Percentiles rank a stretch among this genome's conserved stretches.
Evolutionary conservation across 92 coral and sea anemone species (phyloP).

Genomic region (Montipora capitata): DNA sequence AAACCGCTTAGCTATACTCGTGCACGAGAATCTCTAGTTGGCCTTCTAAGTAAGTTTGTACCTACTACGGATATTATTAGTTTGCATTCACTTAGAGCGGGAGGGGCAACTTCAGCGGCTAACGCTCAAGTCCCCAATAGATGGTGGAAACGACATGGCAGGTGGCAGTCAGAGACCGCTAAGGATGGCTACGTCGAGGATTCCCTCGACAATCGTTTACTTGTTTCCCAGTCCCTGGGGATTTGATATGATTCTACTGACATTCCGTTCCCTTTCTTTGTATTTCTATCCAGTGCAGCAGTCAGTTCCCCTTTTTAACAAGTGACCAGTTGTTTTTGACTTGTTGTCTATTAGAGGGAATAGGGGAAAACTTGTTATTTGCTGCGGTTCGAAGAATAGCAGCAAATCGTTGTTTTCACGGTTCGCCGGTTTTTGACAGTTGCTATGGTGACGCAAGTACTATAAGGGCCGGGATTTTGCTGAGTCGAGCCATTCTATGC

Average conservation of each 20-base stretch:
- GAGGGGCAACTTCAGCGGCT: conserved; percentile 56
- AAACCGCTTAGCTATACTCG: conserved; percentile 39
- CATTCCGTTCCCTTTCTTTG: no score
- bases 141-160: conserved; percentile 64
- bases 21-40: conserved; percentile 20
- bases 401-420: no score
- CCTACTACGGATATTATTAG: neutral
- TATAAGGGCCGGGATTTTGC: no score
- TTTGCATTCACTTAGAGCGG: conserved; percentile 48
- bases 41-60: conserved; percentile 9
- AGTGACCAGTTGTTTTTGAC: neutral
- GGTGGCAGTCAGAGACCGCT: conserved; percentile 49
- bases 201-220: conserved; percentile 23
- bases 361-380: neutral
- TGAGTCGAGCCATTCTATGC: no score
- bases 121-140: conserved; percentile 35
- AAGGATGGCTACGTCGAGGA: conserved; percentile 59
- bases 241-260: neutral
- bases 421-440: no score
- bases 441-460: no score
- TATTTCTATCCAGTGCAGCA: neutral
- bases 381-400: no score
- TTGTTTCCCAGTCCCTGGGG: neutral
- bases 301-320: conserved; percentile 7
- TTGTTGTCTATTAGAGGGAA: neutral